Conservation (phyloP, 2,888 invertebrate genomes). For the Mystacides longicornis region DNA sequence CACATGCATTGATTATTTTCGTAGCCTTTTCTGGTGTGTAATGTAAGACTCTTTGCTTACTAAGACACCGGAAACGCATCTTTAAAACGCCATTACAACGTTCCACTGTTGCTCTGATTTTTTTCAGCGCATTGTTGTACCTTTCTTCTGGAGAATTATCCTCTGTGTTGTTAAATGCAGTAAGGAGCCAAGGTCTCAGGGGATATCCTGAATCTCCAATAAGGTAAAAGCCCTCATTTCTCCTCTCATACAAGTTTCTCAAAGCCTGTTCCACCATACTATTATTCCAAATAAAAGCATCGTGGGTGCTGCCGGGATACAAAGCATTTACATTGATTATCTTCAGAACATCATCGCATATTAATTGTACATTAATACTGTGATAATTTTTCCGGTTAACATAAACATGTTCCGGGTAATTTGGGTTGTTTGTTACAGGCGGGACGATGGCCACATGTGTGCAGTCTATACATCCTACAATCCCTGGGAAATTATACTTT, state of each 20-base stretch:
- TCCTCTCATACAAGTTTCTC: neutral
- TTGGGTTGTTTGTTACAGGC: neutral
- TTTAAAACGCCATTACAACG: slow-evolving; percentile 1
- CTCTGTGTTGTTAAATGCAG: neutral
- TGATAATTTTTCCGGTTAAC: neutral
- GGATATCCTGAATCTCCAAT: slow-evolving; percentile 5
- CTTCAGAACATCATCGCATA: neutral
- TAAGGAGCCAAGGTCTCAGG: slow-evolving; percentile 2
- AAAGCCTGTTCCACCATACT: neutral
- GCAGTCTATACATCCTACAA: neutral
- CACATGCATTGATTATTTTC: slow-evolving; percentile 3
- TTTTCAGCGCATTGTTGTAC: neutral
- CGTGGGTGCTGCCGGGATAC: slow-evolving; percentile 1
- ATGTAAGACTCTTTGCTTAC: neutral
- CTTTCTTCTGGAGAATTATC: neutral
- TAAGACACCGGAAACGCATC: neutral
- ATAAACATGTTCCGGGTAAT: slow-evolving; percentile 2
- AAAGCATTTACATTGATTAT: slow-evolving; percentile 2
- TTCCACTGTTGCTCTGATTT: neutral
- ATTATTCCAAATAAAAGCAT: slow-evolving; percentile 1
- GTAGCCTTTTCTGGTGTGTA: slow-evolving; percentile 5
- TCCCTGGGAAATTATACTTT: slow-evolving; percentile 2
- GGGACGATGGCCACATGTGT: no score
- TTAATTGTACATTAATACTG: slow-evolving; percentile 2
- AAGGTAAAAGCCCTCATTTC: neutral